phyloP scores from a whole-genome alignment of 1,140 invertebrate genomes.

The Diorhabda carinulata region DNA sequence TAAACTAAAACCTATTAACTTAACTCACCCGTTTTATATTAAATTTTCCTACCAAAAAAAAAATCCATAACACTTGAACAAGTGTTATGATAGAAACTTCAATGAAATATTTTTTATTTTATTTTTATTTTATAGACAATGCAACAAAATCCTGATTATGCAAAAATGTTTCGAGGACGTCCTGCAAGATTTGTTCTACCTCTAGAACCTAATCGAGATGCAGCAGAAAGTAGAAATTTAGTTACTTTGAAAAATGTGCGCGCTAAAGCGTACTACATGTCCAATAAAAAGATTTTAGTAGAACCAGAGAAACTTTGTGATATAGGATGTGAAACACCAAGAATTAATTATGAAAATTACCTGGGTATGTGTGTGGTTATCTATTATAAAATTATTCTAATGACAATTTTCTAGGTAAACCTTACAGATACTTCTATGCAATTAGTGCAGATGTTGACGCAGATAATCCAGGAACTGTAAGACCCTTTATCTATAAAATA shows the following conservation, averaged over 20 bases:
- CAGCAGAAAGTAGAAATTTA: conserved; percentile 46
- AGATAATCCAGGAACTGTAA: conserved; percentile 74
- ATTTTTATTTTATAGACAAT: conserved; percentile 56
- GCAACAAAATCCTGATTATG: conserved; percentile 74
- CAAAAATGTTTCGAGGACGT: conserved; percentile 70
- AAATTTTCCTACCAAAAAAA: too few species aligned
- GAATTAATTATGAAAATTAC: conserved; percentile 68
- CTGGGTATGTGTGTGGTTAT: conserved; percentile 51
- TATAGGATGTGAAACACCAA: conserved; percentile 78
- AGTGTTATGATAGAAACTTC: too few species aligned
- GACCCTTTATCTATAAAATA: conserved; percentile 20
- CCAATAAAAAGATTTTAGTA: conserved; percentile 53
- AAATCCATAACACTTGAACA: too few species aligned
- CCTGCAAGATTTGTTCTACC: conserved; percentile 72
- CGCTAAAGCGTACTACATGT: conserved; percentile 52
- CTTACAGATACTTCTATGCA: conserved; percentile 84
- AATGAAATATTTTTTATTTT: not conserved
- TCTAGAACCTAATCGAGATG: conserved; percentile 24
- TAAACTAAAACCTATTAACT: too few species aligned
- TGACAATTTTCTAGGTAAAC: conserved; percentile 48
- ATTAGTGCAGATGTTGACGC: conserved; percentile 82
- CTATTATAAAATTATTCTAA: not conserved
- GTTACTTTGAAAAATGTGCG: conserved; percentile 50
- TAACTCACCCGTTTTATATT: too few species aligned
- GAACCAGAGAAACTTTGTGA: conserved; percentile 66